phyloP scores from a whole-genome alignment of 2,113 vertebrate species.

The Trochalopteron elliotii region DNA sequence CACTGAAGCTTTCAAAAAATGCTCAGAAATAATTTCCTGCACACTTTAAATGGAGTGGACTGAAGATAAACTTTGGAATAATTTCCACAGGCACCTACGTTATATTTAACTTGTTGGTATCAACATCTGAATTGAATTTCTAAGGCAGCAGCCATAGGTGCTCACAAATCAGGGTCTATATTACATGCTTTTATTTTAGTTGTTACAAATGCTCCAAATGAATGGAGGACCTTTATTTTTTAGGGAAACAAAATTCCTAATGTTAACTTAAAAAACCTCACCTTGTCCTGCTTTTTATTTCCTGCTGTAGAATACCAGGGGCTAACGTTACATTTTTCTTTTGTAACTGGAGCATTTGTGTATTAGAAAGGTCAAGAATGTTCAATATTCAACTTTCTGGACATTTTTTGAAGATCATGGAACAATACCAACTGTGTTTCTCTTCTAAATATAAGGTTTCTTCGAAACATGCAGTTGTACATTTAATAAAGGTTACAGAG shows the following conservation, averaged over 20 bases:
- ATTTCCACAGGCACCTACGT: not conserved
- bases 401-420: not conserved
- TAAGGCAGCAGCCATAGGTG: not conserved
- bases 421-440: not conserved
- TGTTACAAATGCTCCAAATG: not conserved
- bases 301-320: not conserved
- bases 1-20: not conserved
- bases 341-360: not conserved
- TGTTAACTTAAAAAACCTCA: not conserved
- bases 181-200: not conserved
- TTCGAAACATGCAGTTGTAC: not conserved
- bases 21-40: not conserved
- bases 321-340: not conserved
- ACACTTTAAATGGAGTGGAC: not conserved
- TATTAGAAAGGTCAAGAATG: not conserved
- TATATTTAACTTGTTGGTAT: not conserved
- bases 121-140: not conserved
- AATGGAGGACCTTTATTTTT: not conserved
- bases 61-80: not conserved
- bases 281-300: not conserved
- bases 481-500: not conserved
- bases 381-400: not conserved
- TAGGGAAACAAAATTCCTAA: not conserved
- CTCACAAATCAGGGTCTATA: not conserved
- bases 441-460: not conserved